A percentile compares a stretch with the other conserved stretches of the same genome.
These are phyloP conservation scores for Myotis daubentonii DNA, from an alignment of 2,797 vertebrate species.

Conservation along the genomic window DNA sequence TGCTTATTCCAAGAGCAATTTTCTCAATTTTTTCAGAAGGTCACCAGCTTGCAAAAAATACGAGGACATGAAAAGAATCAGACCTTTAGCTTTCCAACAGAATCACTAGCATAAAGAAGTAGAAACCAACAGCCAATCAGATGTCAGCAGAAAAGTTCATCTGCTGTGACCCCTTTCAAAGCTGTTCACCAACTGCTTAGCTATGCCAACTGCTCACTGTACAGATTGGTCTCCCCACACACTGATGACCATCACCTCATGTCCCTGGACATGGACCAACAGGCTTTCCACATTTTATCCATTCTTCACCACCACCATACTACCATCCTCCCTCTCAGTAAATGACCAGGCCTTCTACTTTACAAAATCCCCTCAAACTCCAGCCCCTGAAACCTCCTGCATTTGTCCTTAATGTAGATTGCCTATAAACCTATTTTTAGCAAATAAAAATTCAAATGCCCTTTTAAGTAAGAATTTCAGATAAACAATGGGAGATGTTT, in stretches of 20 bases:
- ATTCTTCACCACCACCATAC: neutral
- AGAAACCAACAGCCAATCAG: neutral
- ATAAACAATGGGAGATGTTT: neutral
- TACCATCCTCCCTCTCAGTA: neutral
- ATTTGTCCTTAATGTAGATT: neutral
- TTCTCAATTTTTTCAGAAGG: slow-evolving; percentile 72
- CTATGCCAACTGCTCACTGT: neutral
- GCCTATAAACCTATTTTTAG: neutral
- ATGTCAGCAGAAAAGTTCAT: neutral
- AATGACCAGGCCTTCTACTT: neutral
- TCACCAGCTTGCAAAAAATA: slow-evolving; percentile 69
- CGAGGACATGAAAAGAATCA: slow-evolving; percentile 56
- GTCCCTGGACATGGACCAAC: neutral
- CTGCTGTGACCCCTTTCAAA: neutral
- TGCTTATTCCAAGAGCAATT: slow-evolving; percentile 67
- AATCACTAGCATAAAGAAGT: neutral
- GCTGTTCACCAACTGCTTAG: neutral
- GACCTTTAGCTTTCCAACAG: slow-evolving; percentile 51
- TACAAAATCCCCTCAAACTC: neutral
- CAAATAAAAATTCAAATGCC: slow-evolving; percentile 27
- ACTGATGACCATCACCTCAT: neutral
- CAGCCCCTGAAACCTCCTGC: neutral
- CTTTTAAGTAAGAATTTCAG: slow-evolving; percentile 23
- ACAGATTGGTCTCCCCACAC: neutral
- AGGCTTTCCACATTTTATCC: neutral